Evolutionary conservation across 2,888 invertebrate species (phyloP).

Genomic region (Chalcis sispes): DNA sequence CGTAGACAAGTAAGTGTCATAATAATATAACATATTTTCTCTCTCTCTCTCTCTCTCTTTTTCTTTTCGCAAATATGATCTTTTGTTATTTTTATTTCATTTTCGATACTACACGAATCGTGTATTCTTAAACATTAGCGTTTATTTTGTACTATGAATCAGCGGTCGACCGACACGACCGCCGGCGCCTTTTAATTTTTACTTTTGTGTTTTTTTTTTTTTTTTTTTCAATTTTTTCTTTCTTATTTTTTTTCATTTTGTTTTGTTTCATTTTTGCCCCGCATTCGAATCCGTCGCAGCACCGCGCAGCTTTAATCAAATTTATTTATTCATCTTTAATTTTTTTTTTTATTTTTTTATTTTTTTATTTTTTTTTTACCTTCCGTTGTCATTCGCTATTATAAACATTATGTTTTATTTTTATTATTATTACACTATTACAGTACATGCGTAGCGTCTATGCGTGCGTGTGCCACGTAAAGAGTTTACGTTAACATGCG

Average conservation of each 20-base stretch:
- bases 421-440: constrained; percentile 57
- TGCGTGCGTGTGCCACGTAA: constrained; percentile 26
- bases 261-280: constrained; percentile 50
- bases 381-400: constrained; percentile 52
- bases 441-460: constrained; percentile 52
- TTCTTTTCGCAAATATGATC: constrained; percentile 56
- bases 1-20: constrained; percentile 62
- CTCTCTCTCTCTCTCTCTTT: too few relatives aligned
- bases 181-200: constrained; percentile 56
- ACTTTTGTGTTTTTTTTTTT: constrained; percentile 36
- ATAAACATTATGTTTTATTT: constrained; percentile 57
- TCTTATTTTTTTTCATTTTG: constrained; percentile 41
- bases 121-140: constrained; percentile 69
- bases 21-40: constrained; percentile 65
- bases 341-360: too few relatives aligned
- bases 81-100: constrained; percentile 56
- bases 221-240: constrained; percentile 48
- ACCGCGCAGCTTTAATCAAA: constrained; percentile 47
- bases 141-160: constrained; percentile 75
- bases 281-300: constrained; percentile 44
- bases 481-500: constrained; percentile 52
- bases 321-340: constrained; percentile 7
- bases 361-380: constrained; percentile 17
- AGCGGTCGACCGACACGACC: constrained; percentile 59
- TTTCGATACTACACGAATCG: constrained; percentile 43